These are phyloP conservation scores for Corythornis vintsioides DNA, from an alignment of 2,113 vertebrate genomes.

Conservation along the genomic window DNA sequence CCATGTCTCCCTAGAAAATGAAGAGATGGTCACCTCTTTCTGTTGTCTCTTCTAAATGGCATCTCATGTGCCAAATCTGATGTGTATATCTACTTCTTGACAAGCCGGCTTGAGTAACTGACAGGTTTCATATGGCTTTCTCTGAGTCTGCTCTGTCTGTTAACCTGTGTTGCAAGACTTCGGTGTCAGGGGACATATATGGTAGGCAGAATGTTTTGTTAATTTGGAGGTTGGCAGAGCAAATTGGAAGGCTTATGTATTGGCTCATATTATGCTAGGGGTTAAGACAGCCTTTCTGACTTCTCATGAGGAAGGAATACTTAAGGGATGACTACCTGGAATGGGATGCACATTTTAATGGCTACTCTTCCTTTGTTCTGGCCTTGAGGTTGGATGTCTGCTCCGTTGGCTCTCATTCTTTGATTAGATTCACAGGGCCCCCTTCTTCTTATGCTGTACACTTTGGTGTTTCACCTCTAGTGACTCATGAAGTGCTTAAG, in stretches of 20 bases:
- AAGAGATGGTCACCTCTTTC: background rate
- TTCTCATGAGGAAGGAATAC: background rate
- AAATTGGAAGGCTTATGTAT: background rate
- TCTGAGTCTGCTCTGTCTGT: background rate
- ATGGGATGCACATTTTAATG: background rate
- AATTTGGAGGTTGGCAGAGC: background rate
- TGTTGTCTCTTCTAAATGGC: background rate
- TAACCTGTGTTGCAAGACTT: background rate
- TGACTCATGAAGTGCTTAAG: background rate
- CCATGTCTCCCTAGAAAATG: background rate
- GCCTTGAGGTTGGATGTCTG: background rate
- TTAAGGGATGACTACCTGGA: background rate
- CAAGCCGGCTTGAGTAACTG: background rate
- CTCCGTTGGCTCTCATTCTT: background rate
- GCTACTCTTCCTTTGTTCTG: background rate
- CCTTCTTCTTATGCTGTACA: background rate
- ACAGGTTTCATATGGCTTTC: background rate
- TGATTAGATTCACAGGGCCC: background rate
- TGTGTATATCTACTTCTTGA: background rate
- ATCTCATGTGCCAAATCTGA: background rate
- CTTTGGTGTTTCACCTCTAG: background rate
- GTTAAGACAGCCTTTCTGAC: background rate
- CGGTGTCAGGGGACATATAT: background rate
- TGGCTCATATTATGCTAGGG: background rate
- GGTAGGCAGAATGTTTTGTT: background rate